phyloP scores from a whole-genome alignment of 1,140 invertebrate species.

The Limonius californicus region DNA sequence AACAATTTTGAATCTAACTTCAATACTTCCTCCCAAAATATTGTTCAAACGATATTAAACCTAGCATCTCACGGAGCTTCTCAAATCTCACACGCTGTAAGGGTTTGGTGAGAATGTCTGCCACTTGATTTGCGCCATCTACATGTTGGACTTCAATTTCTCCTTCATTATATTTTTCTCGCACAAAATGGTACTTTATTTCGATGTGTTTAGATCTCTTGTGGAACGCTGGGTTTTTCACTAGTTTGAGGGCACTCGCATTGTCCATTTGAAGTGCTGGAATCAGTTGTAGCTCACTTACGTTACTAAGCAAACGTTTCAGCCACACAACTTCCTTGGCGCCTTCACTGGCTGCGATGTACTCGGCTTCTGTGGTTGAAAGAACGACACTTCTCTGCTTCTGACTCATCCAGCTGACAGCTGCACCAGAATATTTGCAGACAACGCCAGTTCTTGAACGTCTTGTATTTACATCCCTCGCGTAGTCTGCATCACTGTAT shows the following conservation, averaged over 20 bases:
- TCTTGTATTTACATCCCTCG: constrained; percentile 36
- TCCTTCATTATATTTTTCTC: too few species aligned
- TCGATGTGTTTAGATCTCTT: too few species aligned
- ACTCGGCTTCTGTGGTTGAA: constrained; percentile 32
- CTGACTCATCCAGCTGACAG: constrained; percentile 41
- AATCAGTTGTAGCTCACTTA: neutral
- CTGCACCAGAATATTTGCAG: constrained; percentile 31
- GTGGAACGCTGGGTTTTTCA: neutral
- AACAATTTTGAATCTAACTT: too few species aligned
- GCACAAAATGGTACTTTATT: too few species aligned
- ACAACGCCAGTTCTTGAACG: constrained; percentile 40
- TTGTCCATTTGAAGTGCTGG: constrained; percentile 23
- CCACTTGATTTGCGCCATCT: too few species aligned
- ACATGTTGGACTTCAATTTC: too few species aligned
- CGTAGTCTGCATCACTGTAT: constrained; percentile 45
- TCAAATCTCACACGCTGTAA: too few species aligned
- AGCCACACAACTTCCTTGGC: constrained; percentile 39
- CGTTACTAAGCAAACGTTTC: constrained; percentile 24
- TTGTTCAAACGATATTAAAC: too few species aligned
- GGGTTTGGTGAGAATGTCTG: too few species aligned
- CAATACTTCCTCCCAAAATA: too few species aligned
- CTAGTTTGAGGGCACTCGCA: constrained; percentile 41
- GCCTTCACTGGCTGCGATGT: constrained; percentile 25
- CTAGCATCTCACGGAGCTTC: too few species aligned
- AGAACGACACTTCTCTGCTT: constrained; percentile 22